Evolutionary conservation across 2,113 vertebrate species (phyloP).

Genomic region (Eidolon helvum): DNA sequence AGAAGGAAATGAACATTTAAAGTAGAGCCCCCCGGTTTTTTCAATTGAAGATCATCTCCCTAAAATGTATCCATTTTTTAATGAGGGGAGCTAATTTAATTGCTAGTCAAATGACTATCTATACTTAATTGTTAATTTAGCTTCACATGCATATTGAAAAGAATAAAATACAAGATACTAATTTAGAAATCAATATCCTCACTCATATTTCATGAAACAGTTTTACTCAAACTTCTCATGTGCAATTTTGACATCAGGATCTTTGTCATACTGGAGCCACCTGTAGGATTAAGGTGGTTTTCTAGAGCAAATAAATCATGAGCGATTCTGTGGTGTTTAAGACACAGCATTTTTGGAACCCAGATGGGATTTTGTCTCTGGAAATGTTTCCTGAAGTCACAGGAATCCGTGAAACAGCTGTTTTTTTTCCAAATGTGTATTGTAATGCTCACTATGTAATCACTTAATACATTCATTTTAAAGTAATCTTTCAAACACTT

Average conservation of each 20-base stretch:
- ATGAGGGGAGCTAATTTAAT: not conserved
- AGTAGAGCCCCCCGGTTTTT: not conserved
- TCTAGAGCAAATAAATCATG: constrained; percentile 53
- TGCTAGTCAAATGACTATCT: not conserved
- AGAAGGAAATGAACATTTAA: not conserved
- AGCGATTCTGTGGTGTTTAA: not conserved
- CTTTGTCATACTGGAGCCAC: not conserved
- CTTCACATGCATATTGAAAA: not conserved
- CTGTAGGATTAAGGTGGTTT: not conserved
- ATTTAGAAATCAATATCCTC: not conserved
- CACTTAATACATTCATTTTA: constrained; percentile 32
- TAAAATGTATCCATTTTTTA: not conserved
- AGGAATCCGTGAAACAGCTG: not conserved
- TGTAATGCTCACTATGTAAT: not conserved
- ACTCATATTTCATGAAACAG: not conserved
- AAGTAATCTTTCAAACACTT: not conserved
- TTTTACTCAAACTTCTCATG: not conserved
- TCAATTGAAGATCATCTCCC: not conserved
- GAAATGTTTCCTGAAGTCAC: constrained; percentile 31
- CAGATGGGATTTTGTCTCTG: constrained; percentile 49
- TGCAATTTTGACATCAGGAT: not conserved
- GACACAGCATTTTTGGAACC: constrained; percentile 30
- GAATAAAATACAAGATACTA: not conserved
- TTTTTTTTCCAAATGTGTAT: not conserved
- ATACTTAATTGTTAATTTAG: not conserved